Percentiles rank a stretch among this genome's conserved stretches.
These are phyloP conservation scores for Melanerpes aurifrons DNA, from an alignment of 2,113 vertebrate genomes.

Conservation along the genomic window DNA sequence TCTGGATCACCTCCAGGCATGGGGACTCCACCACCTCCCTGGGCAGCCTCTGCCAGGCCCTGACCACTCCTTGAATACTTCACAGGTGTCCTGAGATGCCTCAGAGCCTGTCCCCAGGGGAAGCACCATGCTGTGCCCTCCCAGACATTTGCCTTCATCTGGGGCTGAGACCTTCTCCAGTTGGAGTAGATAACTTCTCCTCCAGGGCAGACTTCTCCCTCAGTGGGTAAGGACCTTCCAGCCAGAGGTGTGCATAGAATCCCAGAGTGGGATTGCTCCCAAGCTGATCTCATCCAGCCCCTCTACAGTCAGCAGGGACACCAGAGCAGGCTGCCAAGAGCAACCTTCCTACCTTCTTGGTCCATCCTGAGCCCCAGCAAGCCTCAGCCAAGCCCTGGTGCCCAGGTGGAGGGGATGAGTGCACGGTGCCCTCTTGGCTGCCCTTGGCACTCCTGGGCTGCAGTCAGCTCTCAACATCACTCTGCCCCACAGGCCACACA, in stretches of 20 bases:
- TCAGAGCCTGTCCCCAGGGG: rapidly evolving
- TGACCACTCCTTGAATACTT: too few relatives aligned
- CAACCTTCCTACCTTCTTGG: background rate
- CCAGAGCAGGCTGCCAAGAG: background rate
- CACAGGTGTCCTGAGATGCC: too few relatives aligned
- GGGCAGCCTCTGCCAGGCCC: too few relatives aligned
- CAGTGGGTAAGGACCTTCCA: background rate
- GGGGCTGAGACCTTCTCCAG: background rate
- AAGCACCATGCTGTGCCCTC: background rate
- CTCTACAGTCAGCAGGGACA: background rate
- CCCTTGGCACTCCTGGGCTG: rapidly evolving
- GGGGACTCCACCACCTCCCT: too few relatives aligned
- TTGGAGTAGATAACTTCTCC: background rate
- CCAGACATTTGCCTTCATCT: background rate
- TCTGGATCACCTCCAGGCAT: too few relatives aligned
- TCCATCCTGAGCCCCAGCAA: rapidly evolving
- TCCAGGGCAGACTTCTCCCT: background rate
- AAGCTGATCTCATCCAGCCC: background rate
- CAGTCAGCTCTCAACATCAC: rapidly evolving
- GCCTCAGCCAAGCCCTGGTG: rapidly evolving
- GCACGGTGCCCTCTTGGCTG: background rate
- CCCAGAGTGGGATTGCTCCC: background rate
- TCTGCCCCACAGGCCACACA: rapidly evolving
- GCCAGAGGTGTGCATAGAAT: background rate
- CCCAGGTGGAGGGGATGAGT: too few relatives aligned